Evolutionary conservation across 2,888 invertebrate genomes (phyloP).

Genomic region (Eucriotettix oculatus): DNA sequence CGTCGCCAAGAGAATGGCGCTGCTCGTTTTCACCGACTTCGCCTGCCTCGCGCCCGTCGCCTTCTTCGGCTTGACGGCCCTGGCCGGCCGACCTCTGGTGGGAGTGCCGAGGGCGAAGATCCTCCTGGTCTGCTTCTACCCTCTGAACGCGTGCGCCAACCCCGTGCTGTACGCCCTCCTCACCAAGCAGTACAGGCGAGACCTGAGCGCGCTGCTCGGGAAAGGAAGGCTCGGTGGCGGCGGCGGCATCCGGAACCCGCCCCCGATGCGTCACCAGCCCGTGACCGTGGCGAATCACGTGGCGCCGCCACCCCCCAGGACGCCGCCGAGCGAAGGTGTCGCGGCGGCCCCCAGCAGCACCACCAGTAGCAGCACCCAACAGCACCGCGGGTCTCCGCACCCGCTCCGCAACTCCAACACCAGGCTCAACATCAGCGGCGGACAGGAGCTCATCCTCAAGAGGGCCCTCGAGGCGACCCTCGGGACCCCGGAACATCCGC

Average conservation of each 20-base stretch:
- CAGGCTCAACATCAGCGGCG: slow-evolving; percentile 8
- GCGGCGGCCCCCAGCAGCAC: not conserved
- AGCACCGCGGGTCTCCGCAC: slow-evolving; percentile 11
- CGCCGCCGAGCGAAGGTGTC: not conserved
- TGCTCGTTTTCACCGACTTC: slow-evolving; percentile 48
- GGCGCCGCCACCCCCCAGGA: not conserved
- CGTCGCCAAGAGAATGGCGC: slow-evolving; percentile 47
- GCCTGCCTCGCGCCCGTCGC: slow-evolving; percentile 46
- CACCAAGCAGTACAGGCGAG: slow-evolving; percentile 45
- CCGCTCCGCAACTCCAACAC: slow-evolving; percentile 12
- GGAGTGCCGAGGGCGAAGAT: slow-evolving; percentile 35
- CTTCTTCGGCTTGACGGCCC: slow-evolving; percentile 46
- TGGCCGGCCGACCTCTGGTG: slow-evolving; percentile 42
- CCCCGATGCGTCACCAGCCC: slow-evolving; percentile 12
- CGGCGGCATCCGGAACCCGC: slow-evolving; percentile 9
- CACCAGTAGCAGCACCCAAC: not conserved
- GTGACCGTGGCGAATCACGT: slow-evolving; percentile 12
- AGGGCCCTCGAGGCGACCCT: slow-evolving; percentile 3
- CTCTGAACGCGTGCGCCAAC: slow-evolving; percentile 51
- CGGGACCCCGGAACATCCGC: not conserved
- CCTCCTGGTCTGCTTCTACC: slow-evolving; percentile 48
- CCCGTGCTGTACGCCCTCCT: slow-evolving; percentile 50
- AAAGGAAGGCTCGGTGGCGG: slow-evolving; percentile 28
- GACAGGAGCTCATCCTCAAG: slow-evolving; percentile 11
- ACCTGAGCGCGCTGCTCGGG: slow-evolving; percentile 35